Conservation (phyloP, 2,888 invertebrate genomes). For the Nephrotoma flavescens region DNA sequence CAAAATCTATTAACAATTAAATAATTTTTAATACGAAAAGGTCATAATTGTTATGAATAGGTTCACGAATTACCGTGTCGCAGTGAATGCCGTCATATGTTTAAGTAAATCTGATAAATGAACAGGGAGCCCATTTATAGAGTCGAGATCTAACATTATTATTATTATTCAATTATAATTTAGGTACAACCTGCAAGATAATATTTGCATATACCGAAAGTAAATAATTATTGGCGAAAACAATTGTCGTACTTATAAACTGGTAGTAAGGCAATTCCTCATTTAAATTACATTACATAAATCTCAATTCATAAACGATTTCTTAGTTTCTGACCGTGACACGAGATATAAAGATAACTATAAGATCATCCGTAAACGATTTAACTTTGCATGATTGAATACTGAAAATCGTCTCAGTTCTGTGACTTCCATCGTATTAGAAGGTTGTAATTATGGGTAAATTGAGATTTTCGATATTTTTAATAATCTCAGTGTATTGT, state of each 20-base stretch:
- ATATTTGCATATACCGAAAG: too few relatives aligned
- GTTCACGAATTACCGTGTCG: too few relatives aligned
- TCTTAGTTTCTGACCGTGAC: neutral
- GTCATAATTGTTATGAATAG: too few relatives aligned
- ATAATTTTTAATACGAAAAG: too few relatives aligned
- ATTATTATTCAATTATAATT: too few relatives aligned
- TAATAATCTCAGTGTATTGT: neutral
- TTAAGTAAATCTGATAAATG: too few relatives aligned
- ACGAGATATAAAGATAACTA: neutral
- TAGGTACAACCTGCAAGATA: too few relatives aligned
- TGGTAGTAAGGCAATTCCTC: neutral
- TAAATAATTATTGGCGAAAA: too few relatives aligned
- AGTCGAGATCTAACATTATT: too few relatives aligned
- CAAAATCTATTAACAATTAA: too few relatives aligned
- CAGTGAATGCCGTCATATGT: too few relatives aligned
- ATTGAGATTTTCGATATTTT: neutral
- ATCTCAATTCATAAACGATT: neutral
- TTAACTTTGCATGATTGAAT: neutral
- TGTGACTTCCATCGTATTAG: neutral
- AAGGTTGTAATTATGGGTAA: neutral
- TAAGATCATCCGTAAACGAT: neutral
- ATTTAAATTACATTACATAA: neutral
- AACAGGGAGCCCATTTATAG: too few relatives aligned
- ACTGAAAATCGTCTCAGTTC: neutral
- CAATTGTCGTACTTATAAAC: neutral